Evolutionary conservation across 1,140 invertebrate species (phyloP), one percentile per base, ranked within the genome.

Genomic region (Pachyrhynchus sulphureomaculatus): DNA sequence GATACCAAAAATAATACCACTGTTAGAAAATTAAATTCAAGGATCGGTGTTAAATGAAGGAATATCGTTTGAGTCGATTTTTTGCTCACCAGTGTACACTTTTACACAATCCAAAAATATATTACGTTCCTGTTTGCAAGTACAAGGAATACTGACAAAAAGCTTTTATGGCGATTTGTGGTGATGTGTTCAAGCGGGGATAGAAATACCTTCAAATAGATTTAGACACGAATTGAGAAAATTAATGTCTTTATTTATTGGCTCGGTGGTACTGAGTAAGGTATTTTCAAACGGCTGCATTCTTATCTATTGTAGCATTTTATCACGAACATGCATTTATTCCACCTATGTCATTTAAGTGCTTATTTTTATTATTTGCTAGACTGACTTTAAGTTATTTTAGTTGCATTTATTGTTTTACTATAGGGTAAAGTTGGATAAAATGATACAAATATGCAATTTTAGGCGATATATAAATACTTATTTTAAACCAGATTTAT

Each of bases 241-340:
- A 42, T 42, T 42, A 42, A 42, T 42, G 39, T 42, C 39, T 42
- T 42, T 18, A 42, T 42, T 42, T 37, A 32, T 12, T 32, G 5
- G 36, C 36, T 42, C 8, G 15, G 15, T 10, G 15, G 18, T 42
- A 42, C 39, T 42, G 12, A 2, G 39, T 18, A 20, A 10, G 1
- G 18, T 18, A 20, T 20, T 42, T 42, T 42, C 13, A 8, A 42
- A 1, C 12, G 39, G 21, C 18, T 42, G 39, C 17, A 42, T 42
- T 18, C 39, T 42, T 20, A 18, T 18, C 39, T 42, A 42, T 42
- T 42, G 39, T 42, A 21, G 39, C 20, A 42, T 42, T 42, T 42
- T 42, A 21, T 42, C 39, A 42, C 39, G 39, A 42, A 20, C 39
- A 42, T 42, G 18, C 39, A 42, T 42, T 42, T 18, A 21, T 42